phyloP scores from a whole-genome alignment of 2,113 vertebrate genomes.

The Gobiocypris rarus region DNA sequence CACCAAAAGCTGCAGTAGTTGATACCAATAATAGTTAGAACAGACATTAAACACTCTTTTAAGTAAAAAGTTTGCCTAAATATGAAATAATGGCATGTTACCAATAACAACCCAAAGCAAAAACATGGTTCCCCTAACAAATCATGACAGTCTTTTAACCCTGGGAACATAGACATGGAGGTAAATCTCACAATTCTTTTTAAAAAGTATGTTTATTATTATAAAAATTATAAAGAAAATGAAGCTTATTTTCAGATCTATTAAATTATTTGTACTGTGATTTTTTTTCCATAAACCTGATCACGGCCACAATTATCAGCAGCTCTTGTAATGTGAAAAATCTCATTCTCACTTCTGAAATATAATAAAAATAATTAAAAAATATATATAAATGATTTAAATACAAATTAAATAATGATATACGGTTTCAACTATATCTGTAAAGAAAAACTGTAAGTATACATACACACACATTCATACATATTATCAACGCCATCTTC shows the following conservation, averaged over 20 bases:
- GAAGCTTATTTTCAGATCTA: no score
- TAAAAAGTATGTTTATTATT: no score
- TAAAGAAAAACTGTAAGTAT: no score
- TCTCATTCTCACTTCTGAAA: neutral
- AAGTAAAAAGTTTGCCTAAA: neutral
- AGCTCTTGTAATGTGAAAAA: neutral
- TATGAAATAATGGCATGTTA: neutral
- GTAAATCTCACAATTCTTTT: no score
- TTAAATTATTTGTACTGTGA: neutral
- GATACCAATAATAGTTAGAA: neutral
- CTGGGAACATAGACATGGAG: neutral
- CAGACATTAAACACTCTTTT: neutral
- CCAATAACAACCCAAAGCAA: neutral
- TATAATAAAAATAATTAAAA: neutral
- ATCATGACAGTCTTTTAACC: neutral
- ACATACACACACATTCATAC: no score
- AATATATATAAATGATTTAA: neutral
- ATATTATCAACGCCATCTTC: constrained; percentile 21
- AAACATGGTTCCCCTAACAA: neutral
- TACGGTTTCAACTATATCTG: neutral
- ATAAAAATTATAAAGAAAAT: no score
- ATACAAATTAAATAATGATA: neutral
- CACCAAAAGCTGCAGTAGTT: neutral
- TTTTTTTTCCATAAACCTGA: neutral
- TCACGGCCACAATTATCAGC: neutral